A percentile compares a stretch with the other conserved stretches of the same genome.
These are phyloP conservation scores for Caenorhabditis angaria DNA, from an alignment of 2,888 invertebrate species.

Conservation along the genomic window DNA sequence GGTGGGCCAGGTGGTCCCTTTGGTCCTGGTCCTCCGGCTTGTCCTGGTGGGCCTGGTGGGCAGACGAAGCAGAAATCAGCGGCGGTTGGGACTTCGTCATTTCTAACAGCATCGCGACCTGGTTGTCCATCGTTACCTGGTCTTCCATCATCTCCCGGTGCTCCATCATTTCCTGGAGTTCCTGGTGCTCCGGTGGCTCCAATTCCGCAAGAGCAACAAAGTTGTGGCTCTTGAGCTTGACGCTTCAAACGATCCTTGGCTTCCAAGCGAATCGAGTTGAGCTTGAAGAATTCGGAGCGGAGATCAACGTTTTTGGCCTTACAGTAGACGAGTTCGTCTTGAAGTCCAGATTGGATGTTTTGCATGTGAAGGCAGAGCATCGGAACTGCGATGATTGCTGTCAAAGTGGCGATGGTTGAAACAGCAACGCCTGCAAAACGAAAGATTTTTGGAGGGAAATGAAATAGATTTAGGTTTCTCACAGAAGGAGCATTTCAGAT, in stretches of 20 bases:
- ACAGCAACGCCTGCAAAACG: conserved; percentile 55
- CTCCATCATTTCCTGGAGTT: conserved; percentile 48
- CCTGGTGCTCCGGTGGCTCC: conserved; percentile 47
- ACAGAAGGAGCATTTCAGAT: too few species aligned
- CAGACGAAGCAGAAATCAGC: conserved; percentile 60
- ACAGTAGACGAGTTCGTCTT: conserved; percentile 60
- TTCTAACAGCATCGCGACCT: conserved; percentile 42
- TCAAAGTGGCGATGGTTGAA: conserved; percentile 62
- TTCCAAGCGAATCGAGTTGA: conserved; percentile 19
- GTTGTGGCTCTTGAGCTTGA: conserved; percentile 27
- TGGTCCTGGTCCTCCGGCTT: conserved; percentile 52
- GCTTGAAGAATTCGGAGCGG: conserved; percentile 44
- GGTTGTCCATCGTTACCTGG: conserved; percentile 50
- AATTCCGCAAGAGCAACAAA: conserved; percentile 54
- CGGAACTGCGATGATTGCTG: conserved; percentile 65
- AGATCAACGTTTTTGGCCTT: conserved; percentile 43
- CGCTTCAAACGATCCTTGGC: conserved; percentile 22
- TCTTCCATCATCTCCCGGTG: conserved; percentile 52
- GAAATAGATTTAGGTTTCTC: too few species aligned
- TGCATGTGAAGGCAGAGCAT: conserved; percentile 70
- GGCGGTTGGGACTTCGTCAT: conserved; percentile 42
- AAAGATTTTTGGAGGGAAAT: not conserved
- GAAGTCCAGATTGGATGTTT: conserved; percentile 62
- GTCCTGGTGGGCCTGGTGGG: conserved; percentile 58
- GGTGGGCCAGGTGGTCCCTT: conserved; percentile 61